Conservation (phyloP, 1,140 invertebrate species). For the Ips typographus region DNA sequence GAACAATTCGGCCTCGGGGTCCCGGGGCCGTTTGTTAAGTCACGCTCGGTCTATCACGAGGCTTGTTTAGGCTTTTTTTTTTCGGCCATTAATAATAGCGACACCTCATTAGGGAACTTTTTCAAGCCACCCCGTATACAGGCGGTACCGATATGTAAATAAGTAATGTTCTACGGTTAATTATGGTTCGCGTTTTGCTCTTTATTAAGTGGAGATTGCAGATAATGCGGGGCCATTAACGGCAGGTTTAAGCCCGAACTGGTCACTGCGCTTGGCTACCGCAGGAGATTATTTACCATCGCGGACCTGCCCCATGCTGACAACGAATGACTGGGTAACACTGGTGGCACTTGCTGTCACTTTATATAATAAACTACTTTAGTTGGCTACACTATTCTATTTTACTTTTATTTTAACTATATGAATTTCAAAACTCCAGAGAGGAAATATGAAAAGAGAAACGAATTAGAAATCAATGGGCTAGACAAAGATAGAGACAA, state of each 20-base stretch:
- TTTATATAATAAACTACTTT: not conserved
- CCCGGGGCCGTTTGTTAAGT: constrained; percentile 13
- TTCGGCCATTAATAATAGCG: not conserved
- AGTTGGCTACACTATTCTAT: no score
- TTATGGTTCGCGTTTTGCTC: constrained; percentile 9
- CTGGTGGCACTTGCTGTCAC: not conserved
- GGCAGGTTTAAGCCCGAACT: constrained; percentile 8
- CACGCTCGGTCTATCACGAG: constrained; percentile 32
- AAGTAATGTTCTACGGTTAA: constrained; percentile 16
- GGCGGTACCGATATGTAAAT: constrained; percentile 6
- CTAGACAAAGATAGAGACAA: no score
- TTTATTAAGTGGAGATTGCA: constrained; percentile 7
- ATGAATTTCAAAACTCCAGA: no score
- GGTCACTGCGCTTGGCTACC: not conserved
- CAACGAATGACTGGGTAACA: constrained; percentile 12
- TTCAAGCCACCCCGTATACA: not conserved
- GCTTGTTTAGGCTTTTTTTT: not conserved
- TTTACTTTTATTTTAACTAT: no score
- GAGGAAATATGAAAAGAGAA: no score
- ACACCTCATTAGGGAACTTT: not conserved
- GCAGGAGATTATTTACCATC: constrained; percentile 16
- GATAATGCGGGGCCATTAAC: constrained; percentile 14
- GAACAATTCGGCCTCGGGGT: constrained; percentile 25
- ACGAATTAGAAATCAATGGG: no score
- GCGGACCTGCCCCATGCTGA: constrained; percentile 2